A percentile compares a stretch with the other conserved stretches of the same genome.
Conservation (phyloP, 2,888 invertebrate genomes). For the Cheilosia scutellata region DNA sequence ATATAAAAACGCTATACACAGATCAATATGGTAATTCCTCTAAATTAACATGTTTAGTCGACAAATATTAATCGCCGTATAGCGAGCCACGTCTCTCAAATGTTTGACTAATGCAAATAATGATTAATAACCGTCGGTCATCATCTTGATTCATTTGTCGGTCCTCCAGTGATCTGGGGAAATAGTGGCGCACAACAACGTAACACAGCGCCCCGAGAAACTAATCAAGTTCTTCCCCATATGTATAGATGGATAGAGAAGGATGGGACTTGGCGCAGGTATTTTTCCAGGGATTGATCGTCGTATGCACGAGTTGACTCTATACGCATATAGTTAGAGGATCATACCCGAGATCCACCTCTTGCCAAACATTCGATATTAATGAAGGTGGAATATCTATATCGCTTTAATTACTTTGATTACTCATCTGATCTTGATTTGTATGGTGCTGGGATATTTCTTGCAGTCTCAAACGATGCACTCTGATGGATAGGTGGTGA, state of each 20-base stretch:
- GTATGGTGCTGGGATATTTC: conserved; percentile 40
- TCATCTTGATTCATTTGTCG: conserved; percentile 73
- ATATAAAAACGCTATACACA: conserved; percentile 19
- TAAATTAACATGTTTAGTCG: conserved; percentile 74
- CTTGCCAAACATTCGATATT: conserved; percentile 71
- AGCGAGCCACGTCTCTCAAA: conserved; percentile 58
- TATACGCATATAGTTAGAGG: conserved; percentile 33
- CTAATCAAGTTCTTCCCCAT: conserved; percentile 59
- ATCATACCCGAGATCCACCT: conserved; percentile 45
- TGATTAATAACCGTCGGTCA: conserved; percentile 70
- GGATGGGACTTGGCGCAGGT: conserved; percentile 35
- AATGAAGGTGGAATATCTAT: conserved; percentile 71
- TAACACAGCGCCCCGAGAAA: conserved; percentile 60
- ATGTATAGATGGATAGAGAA: conserved; percentile 17
- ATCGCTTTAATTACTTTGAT: conserved; percentile 74
- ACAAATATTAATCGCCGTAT: conserved; percentile 69
- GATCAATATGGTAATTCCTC: conserved; percentile 63
- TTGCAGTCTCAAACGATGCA: conserved; percentile 16
- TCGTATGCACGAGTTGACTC: conserved; percentile 61
- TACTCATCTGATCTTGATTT: conserved; percentile 68
- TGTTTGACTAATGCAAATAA: conserved; percentile 73
- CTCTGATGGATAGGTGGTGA: conserved; percentile 68
- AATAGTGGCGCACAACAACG: conserved; percentile 32
- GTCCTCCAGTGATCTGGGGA: conserved; percentile 48
- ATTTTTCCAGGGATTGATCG: conserved; percentile 66